A percentile compares a stretch with the other conserved stretches of the same genome.
These are phyloP conservation scores for Microdon myrmicae DNA, from an alignment of 2,888 invertebrate genomes.

Conservation along the genomic window DNA sequence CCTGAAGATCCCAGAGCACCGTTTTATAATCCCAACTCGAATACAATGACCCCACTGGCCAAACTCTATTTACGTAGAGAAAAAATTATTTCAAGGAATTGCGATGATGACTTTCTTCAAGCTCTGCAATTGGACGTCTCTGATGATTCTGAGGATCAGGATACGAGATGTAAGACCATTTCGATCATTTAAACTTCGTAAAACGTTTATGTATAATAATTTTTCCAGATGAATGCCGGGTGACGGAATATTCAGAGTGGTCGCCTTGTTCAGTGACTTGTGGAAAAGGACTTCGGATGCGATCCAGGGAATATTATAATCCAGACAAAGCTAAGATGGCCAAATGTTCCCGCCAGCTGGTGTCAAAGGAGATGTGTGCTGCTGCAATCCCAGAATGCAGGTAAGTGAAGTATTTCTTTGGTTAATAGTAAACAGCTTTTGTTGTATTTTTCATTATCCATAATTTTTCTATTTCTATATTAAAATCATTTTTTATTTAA, in stretches of 20 bases:
- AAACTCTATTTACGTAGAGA: slow-evolving; percentile 81
- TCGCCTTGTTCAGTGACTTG: slow-evolving; percentile 85
- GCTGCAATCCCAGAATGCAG: slow-evolving; percentile 79
- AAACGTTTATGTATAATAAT: background rate
- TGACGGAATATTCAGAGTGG: slow-evolving; percentile 81
- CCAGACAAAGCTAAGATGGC: slow-evolving; percentile 79
- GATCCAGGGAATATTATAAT: slow-evolving; percentile 76
- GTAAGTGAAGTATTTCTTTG: slow-evolving; percentile 67
- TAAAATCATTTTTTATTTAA: background rate
- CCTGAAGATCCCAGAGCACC: slow-evolving; percentile 93
- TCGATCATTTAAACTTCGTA: too few relatives aligned
- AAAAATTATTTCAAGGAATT: slow-evolving; percentile 78
- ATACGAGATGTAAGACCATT: slow-evolving; percentile 71
- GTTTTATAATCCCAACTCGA: slow-evolving; percentile 81
- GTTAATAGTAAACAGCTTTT: background rate
- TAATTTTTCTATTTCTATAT: background rate
- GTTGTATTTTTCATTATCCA: background rate
- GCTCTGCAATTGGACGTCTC: slow-evolving; percentile 72
- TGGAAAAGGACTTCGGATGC: slow-evolving; percentile 86
- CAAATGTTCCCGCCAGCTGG: slow-evolving; percentile 78
- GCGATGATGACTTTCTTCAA: slow-evolving; percentile 74
- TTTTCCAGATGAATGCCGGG: slow-evolving; percentile 80
- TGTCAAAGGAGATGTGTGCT: slow-evolving; percentile 91
- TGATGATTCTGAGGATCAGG: slow-evolving; percentile 76
- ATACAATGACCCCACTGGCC: slow-evolving; percentile 85